phyloP scores from a whole-genome alignment of 2,888 invertebrate species.

The Noctuana brunneofusca region DNA sequence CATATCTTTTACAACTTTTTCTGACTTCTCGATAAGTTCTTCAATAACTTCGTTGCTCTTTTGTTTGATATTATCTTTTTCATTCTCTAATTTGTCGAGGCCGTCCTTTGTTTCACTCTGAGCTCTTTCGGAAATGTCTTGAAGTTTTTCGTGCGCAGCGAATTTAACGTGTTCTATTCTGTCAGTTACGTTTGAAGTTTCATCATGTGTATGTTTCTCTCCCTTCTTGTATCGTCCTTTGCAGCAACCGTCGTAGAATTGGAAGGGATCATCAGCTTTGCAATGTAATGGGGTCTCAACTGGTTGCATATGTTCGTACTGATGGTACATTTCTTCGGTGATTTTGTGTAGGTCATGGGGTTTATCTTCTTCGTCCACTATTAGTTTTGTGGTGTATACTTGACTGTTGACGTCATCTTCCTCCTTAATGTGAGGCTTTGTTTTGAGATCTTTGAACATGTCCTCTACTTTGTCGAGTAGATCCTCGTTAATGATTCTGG shows the following conservation, averaged over 20 bases:
- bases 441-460: conserved; percentile 74
- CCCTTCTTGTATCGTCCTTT: conserved; percentile 63
- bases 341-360: conserved; percentile 48
- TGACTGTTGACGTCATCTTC: conserved; percentile 64
- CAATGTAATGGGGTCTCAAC: conserved; percentile 66
- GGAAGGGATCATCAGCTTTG: conserved; percentile 66
- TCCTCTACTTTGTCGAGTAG: conserved; percentile 78
- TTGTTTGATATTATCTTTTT: conserved; percentile 65
- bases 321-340: conserved; percentile 65
- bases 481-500: conserved; percentile 74
- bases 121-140: conserved; percentile 57
- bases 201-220: conserved; percentile 71
- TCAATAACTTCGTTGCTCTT: conserved; percentile 55
- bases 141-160: conserved; percentile 64
- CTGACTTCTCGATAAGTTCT: conserved; percentile 53
- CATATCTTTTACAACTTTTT: conserved; percentile 52
- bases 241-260: conserved; percentile 67
- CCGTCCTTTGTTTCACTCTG: conserved; percentile 57
- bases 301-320: conserved; percentile 75
- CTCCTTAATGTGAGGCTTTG: conserved; percentile 62
- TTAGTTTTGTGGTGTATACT: conserved; percentile 69
- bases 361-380: conserved; percentile 69
- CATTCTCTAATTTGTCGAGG: conserved; percentile 61
- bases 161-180: conserved; percentile 74
- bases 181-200: conserved; percentile 70